Percentiles rank a stretch among this genome's conserved stretches.
Evolutionary conservation across 2,888 invertebrate genomes (phyloP).

Genomic region (Chrysolina haemoptera): DNA sequence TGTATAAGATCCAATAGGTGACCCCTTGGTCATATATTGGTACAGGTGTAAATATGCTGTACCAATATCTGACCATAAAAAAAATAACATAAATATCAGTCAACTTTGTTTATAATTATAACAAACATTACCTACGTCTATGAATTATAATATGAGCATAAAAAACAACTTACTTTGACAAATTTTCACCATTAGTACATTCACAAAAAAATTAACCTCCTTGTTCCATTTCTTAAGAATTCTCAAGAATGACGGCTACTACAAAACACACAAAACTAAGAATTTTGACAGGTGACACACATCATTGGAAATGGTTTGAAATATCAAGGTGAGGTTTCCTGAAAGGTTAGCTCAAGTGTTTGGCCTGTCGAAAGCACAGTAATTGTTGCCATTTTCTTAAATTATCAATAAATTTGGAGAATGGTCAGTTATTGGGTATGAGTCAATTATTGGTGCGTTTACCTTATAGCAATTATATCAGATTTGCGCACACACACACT

Average conservation of each 20-base stretch:
- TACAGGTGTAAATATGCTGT: constrained; percentile 2
- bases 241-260: constrained; percentile 15
- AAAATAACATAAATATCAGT: constrained; percentile 11
- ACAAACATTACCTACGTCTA: constrained; percentile 19
- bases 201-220: too few species aligned
- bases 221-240: background rate
- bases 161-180: background rate
- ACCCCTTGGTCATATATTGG: constrained; percentile 2
- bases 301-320: constrained; percentile 4
- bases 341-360: background rate
- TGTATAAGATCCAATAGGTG: background rate
- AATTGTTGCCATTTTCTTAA: background rate
- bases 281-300: constrained; percentile 8
- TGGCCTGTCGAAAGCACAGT: background rate
- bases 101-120: constrained; percentile 16
- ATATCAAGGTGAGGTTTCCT: background rate
- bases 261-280: background rate
- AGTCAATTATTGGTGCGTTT: constrained; percentile 14
- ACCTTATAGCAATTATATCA: too few species aligned
- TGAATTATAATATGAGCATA: constrained; percentile 19
- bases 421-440: constrained; percentile 17
- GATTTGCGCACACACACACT: too few species aligned
- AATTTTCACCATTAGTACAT: too few species aligned
- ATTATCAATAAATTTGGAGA: background rate
- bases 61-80: constrained; percentile 13